phyloP scores from a whole-genome alignment of 2,113 vertebrate genomes.

The Thalassarche chlororhynchos region DNA sequence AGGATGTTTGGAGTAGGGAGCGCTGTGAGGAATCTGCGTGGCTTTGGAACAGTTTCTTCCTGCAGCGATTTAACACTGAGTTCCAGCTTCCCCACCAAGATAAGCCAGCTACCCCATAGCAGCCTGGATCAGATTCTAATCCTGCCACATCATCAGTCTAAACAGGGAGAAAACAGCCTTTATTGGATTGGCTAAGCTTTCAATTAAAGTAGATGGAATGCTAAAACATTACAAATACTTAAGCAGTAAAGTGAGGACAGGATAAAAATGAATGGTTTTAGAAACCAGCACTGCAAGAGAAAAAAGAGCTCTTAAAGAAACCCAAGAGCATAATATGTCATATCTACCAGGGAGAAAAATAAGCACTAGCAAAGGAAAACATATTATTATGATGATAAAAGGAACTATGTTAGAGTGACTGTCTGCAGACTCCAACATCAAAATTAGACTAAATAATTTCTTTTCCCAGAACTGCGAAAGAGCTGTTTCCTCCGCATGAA shows the following conservation, averaged over 20 bases:
- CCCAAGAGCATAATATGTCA: not conserved
- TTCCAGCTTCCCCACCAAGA: constrained; percentile 31
- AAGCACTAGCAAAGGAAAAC: not conserved
- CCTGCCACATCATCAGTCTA: constrained; percentile 11
- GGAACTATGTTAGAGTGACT: not conserved
- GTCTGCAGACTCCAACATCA: constrained; percentile 1
- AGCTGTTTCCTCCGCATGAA: not conserved
- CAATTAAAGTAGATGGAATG: constrained; percentile 27
- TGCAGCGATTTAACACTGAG: not conserved
- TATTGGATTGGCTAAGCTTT: constrained; percentile 19
- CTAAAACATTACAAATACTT: constrained; percentile 6
- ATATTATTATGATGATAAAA: constrained; percentile 11
- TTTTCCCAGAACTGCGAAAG: constrained; percentile 16
- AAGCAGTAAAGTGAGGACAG: constrained; percentile 14
- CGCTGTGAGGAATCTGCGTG: not conserved
- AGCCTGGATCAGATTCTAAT: constrained; percentile 33
- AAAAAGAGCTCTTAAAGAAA: not conserved
- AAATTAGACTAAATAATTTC: constrained; percentile 36
- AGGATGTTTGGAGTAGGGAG: not conserved
- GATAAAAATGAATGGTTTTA: constrained; percentile 24
- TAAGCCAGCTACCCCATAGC: not conserved
- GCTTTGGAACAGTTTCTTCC: not conserved
- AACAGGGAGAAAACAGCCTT: not conserved
- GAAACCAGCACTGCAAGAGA: not conserved
- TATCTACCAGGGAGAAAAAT: constrained; percentile 14